A percentile compares a stretch with the other conserved stretches of the same genome.
These are phyloP conservation scores for Anastrepha obliqua DNA, from an alignment of 1,140 invertebrate species.

Conservation along the genomic window DNA sequence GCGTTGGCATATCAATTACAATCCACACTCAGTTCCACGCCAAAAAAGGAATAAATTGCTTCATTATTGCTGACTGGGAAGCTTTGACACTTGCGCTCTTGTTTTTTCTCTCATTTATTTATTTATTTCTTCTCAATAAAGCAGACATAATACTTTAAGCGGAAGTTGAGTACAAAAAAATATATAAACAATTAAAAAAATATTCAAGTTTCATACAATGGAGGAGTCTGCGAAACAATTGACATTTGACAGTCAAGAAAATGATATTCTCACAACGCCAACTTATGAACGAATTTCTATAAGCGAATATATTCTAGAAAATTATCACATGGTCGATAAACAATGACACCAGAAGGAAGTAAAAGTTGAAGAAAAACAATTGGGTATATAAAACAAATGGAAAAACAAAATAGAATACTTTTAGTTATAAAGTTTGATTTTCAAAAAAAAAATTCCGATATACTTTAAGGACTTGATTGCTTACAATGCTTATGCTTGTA, in stretches of 20 bases:
- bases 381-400: no score
- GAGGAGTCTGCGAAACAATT: not conserved
- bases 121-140: constrained; percentile 27
- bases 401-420: no score
- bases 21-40: constrained; percentile 43
- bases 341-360: no score
- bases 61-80: constrained; percentile 43
- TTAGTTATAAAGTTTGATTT: no score
- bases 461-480: no score
- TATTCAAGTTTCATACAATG: no score
- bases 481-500: no score
- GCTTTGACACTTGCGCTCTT: constrained; percentile 43
- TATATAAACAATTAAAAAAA: not conserved
- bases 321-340: no score
- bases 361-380: no score
- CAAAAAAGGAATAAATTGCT: constrained; percentile 48
- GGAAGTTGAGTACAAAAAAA: constrained; percentile 18
- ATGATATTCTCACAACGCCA: not conserved
- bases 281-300: no score
- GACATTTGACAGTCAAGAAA: constrained; percentile 7
- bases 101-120: not conserved
- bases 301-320: no score
- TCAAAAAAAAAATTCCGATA: no score
- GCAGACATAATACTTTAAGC: not conserved
- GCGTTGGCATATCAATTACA: constrained; percentile 49